phyloP scores from a whole-genome alignment of 2,888 invertebrate genomes.

The Petrophora chlorosata region DNA sequence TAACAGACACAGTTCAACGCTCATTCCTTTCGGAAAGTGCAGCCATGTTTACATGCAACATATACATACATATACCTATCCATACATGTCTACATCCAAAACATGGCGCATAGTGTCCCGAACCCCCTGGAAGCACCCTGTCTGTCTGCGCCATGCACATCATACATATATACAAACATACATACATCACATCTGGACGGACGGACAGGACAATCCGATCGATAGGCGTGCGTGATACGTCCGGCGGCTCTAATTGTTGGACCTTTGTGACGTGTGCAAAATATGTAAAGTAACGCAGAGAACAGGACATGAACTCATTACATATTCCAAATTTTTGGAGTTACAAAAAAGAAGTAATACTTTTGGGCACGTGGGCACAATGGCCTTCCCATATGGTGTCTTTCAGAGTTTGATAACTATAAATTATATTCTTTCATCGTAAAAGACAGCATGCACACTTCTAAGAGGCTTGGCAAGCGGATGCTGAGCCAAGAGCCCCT shows the following conservation, averaged over 20 bases:
- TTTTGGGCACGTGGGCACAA: too few relatives aligned
- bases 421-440: too few relatives aligned
- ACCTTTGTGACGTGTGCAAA: conserved; percentile 28
- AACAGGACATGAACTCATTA: too few relatives aligned
- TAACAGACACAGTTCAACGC: background rate
- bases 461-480: too few relatives aligned
- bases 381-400: too few relatives aligned
- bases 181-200: background rate
- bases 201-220: background rate
- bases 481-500: too few relatives aligned
- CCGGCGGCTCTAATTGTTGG: conserved; percentile 42
- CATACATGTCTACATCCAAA: background rate
- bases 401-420: too few relatives aligned
- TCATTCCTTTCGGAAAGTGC: conserved; percentile 2
- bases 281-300: too few relatives aligned
- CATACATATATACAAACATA: background rate
- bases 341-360: too few relatives aligned
- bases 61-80: too few relatives aligned
- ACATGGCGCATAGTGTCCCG: background rate
- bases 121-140: conserved; percentile 8
- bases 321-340: too few relatives aligned
- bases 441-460: too few relatives aligned
- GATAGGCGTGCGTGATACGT: conserved; percentile 14
- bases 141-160: conserved; percentile 11
- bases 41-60: background rate